Evolutionary conservation across 2,888 invertebrate species (phyloP).

Genomic region (Sthenelais limicola): DNA sequence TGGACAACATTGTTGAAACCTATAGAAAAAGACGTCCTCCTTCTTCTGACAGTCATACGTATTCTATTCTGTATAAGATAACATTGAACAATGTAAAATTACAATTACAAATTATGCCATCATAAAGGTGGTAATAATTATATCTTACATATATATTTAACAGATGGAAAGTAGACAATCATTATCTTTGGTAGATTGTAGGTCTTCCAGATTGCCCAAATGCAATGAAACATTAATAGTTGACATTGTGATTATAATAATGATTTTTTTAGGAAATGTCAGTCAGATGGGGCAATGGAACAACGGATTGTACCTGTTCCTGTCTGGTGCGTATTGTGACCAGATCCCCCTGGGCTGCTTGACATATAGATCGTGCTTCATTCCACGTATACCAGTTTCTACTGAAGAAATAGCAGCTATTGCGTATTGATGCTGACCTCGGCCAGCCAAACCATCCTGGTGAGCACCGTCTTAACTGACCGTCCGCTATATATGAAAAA

Average conservation of each 20-base stretch:
- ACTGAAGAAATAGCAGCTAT: constrained; percentile 12
- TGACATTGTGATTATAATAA: neutral
- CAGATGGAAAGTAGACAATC: neutral
- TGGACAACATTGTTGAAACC: neutral
- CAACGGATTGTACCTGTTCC: neutral
- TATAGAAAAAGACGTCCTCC: neutral
- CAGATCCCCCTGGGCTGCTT: neutral
- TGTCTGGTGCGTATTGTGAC: neutral
- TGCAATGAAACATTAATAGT: neutral
- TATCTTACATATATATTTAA: neutral
- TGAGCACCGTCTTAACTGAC: no score
- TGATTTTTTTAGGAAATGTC: neutral
- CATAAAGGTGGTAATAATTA: neutral
- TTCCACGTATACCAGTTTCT: constrained; percentile 14
- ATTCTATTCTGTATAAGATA: neutral
- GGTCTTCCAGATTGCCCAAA: neutral
- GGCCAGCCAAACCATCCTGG: no score
- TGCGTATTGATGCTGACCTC: neutral
- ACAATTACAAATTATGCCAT: neutral
- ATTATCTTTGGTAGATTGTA: neutral
- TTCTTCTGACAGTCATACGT: neutral
- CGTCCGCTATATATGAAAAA: no score
- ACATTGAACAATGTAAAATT: neutral
- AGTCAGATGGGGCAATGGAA: neutral
- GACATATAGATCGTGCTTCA: neutral